Evolutionary conservation across 2,797 vertebrate genomes (phyloP).

Genomic region (Cossypha niveicapilla): DNA sequence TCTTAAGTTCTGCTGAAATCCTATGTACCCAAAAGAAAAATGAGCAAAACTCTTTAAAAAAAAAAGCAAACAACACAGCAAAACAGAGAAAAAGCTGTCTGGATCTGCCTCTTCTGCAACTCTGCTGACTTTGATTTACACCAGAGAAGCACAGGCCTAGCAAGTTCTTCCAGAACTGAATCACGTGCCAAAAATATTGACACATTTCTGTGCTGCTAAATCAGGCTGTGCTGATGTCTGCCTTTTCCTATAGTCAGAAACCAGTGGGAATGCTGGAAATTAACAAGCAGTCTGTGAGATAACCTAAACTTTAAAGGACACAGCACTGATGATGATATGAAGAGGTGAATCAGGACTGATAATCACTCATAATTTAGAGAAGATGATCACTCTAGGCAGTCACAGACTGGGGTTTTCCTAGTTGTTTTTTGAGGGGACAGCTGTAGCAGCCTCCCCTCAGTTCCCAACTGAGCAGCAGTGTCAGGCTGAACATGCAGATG

Average conservation of each 20-base stretch:
- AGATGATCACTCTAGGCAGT: background rate
- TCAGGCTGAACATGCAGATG: background rate
- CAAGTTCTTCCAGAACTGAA: background rate
- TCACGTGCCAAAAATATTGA: background rate
- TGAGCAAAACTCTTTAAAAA: background rate
- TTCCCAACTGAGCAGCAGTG: background rate
- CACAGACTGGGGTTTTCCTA: background rate
- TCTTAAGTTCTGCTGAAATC: background rate
- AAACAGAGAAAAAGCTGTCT: background rate
- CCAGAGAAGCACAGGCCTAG: background rate
- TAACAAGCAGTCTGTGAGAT: background rate
- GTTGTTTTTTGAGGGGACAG: background rate
- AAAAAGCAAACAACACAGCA: background rate
- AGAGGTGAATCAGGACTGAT: background rate
- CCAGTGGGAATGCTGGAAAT: slow-evolving; percentile 10
- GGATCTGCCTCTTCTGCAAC: background rate
- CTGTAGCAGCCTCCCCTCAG: background rate
- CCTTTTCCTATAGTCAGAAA: background rate
- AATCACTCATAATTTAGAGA: background rate
- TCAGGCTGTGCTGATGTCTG: background rate
- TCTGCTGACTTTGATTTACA: slow-evolving; percentile 24
- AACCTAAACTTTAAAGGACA: background rate
- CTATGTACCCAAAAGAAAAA: background rate
- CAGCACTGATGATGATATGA: background rate
- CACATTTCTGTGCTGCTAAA: background rate